These are phyloP conservation scores for Schizopygopsis pylzovi DNA, from an alignment of 2,797 vertebrate genomes.

Conservation along the genomic window DNA sequence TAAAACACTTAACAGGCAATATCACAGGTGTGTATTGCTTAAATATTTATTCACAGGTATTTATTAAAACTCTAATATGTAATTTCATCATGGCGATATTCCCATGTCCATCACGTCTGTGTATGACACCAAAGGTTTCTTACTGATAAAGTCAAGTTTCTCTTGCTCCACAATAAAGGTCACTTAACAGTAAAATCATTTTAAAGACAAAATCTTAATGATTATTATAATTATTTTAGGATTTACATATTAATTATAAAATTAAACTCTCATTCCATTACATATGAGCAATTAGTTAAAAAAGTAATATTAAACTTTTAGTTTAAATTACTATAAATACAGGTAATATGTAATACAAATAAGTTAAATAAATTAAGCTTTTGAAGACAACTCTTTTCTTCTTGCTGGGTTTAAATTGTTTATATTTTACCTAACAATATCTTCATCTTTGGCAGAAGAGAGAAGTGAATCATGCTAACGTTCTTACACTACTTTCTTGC, in stretches of 20 bases:
- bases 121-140: not conserved
- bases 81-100: not conserved
- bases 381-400: not conserved
- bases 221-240: not conserved
- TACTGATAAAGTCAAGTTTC: not conserved
- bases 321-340: not conserved
- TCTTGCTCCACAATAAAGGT: too few relatives aligned
- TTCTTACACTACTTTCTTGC: not conserved
- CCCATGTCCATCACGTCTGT: not conserved
- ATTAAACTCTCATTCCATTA: not conserved
- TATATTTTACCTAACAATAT: not conserved
- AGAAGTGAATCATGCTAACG: not conserved
- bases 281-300: not conserved
- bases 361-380: not conserved
- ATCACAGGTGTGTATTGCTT: not conserved
- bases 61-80: not conserved
- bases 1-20: not conserved
- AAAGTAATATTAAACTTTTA: not conserved
- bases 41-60: not conserved
- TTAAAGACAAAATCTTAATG: not conserved
- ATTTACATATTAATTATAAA: not conserved
- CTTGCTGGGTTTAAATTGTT: not conserved
- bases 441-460: not conserved
- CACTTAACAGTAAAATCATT: not conserved
- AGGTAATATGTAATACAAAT: not conserved